phyloP scores from a whole-genome alignment of 2,113 vertebrate species.

The Lophius piscatorius region DNA sequence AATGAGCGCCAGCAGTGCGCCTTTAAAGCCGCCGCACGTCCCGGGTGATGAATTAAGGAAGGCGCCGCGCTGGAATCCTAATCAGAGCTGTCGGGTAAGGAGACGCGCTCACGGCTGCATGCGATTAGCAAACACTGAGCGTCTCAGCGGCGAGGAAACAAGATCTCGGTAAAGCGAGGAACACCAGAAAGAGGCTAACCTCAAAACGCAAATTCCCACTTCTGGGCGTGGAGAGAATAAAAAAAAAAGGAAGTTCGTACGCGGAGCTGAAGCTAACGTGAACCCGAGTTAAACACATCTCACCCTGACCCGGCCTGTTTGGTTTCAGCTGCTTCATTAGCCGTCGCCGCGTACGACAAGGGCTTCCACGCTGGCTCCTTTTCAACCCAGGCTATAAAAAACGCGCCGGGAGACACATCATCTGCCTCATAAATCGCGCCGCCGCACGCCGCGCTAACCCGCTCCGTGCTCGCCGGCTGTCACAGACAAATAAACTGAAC shows the following conservation, averaged over 20 bases:
- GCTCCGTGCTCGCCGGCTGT: constrained; percentile 6
- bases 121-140: constrained; percentile 10
- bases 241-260: not conserved
- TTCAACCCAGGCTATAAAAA: constrained; percentile 36
- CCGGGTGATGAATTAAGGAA: constrained; percentile 42
- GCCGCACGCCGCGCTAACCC: not conserved
- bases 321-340: constrained; percentile 17
- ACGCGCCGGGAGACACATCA: too few relatives aligned
- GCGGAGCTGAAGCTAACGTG: not conserved
- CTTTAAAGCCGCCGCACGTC: constrained; percentile 6
- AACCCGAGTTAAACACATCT: not conserved
- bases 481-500: constrained; percentile 2
- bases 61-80: constrained; percentile 42
- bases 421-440: constrained; percentile 30
- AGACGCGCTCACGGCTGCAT: constrained; percentile 7
- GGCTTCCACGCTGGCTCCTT: constrained; percentile 17
- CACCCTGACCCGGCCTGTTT: not conserved
- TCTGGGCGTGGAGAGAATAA: not conserved
- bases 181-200: not conserved
- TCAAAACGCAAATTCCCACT: not conserved
- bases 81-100: too few relatives aligned
- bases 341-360: constrained; percentile 7
- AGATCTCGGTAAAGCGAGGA: not conserved
- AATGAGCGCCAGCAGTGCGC: constrained; percentile 16
- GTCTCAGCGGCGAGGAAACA: constrained; percentile 5